Evolutionary conservation across 2,888 invertebrate genomes (phyloP), one percentile per base, ranked within the genome.

Genomic region (Amblyteles armatorius): DNA sequence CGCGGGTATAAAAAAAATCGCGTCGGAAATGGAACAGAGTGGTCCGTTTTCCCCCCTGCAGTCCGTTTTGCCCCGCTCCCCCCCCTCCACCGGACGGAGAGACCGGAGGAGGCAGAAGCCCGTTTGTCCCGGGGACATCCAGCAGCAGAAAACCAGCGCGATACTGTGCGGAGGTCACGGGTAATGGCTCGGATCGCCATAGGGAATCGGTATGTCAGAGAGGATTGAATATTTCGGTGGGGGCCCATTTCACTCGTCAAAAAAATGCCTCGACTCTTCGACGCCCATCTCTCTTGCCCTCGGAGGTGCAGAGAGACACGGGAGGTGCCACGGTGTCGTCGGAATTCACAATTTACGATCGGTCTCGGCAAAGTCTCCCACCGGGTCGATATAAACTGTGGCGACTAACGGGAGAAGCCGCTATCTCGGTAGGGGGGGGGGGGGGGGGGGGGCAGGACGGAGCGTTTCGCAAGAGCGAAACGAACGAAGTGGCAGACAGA

Each of bases 131-230:
- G 77, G 71, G 77, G 77, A 77, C 77, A 77, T 81, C 63, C 60
- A 69, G 68, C 57, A 68, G 29, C 69, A 68, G 63, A 73, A 68
- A 77, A 63, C 63, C 55, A 72, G 76, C 78, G 67, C 65, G 79
- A 79, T 69, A 69, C 74, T 65, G 72, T 65, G 87, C 86, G 87
- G 90, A 89, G 90, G 91, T 89, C 89, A 90, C 88, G 89, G 88
- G 88, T 89, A 90, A 90, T 90, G 89, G 87, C 87, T 88, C 89
- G 88, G 86, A 90, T 88, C 88, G 87, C 88, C 74, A 85, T 85
- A 77, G 78, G 79, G 60, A 74, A 86, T 84, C 52, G 57, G 29
- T 22, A n/a, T 36, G 68, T 44, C 65, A 63, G 19, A n/a, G 57
- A 77, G 26, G 79, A 44, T 74, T 50, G 77, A 80, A 86, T 87